Evolutionary conservation across 2,888 invertebrate genomes (phyloP), one percentile per base, ranked within the genome.

Genomic region (Drosophila mettleri): DNA sequence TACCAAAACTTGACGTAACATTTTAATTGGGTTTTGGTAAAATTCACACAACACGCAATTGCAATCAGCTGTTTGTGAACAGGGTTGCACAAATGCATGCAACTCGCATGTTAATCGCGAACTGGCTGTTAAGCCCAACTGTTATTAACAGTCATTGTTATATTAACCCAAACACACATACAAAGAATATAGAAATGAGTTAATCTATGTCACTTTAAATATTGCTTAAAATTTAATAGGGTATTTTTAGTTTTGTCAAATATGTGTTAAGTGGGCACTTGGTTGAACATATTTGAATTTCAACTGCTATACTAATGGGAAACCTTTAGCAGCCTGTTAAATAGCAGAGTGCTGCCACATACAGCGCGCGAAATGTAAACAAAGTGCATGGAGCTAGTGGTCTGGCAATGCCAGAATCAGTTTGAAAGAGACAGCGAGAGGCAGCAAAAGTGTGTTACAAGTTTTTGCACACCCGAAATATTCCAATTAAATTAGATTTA

Each of bases 361-460:
- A 49, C 61, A 65, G 34, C 33, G 49, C 55, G 51, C 51, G 29
- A 63, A 59, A 68, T 78, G 78, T 77, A 67, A 83, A 83, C 80
- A 76, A 76, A 68, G 57, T 63, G 49, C 39, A 43, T 18, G 14
- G 43, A 64, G 72, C 73, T 67, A 63, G 24, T 54, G 65, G 67
- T 77, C 68, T 67, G 70, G 76, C 70, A 74, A 74, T 74, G 38
- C 63, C 63, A 65, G 65, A 61, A 46, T 74, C 77, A 82, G 79
- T 84, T 84, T 79, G 77, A 76, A 72, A 82, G 85, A 81, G 80
- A 78, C 69, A 80, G 80, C 82, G 79, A 82, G 78, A 80, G 85
- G 75, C 75, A 85, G 83, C 80, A 75, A 80, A 78, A 71, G 65
- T 77, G 76, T 77, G 78, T 78, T 74, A 74, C 64, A 81, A 86